Evolutionary conservation across 2,888 invertebrate genomes (phyloP).

Genomic region (Xylophagus ater): DNA sequence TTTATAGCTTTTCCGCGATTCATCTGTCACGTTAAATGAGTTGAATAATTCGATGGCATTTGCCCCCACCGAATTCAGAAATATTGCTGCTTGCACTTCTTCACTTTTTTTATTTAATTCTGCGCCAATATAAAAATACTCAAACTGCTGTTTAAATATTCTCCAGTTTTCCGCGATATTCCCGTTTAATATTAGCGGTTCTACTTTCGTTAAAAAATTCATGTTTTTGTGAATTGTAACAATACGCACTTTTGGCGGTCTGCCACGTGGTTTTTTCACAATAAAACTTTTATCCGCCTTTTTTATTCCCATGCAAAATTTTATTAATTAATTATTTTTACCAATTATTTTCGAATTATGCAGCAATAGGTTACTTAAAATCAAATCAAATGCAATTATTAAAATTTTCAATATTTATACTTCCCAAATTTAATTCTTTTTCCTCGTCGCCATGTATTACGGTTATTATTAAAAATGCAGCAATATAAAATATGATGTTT

Average conservation of each 20-base stretch:
- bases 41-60: conserved; percentile 19
- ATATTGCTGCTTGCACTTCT: conserved; percentile 18
- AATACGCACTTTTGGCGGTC: background rate
- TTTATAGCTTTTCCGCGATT: conserved; percentile 9
- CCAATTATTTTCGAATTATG: too few relatives aligned
- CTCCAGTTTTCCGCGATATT: conserved; percentile 17
- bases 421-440: too few relatives aligned
- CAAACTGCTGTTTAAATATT: conserved; percentile 17
- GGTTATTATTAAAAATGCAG: too few relatives aligned
- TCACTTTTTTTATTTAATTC: conserved; percentile 15
- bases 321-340: too few relatives aligned
- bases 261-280: background rate
- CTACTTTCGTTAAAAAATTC: background rate
- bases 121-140: conserved; percentile 10
- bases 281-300: too few relatives aligned
- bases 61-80: conserved; percentile 19
- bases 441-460: too few relatives aligned
- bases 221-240: background rate
- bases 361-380: too few relatives aligned
- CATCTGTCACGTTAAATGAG: conserved; percentile 16
- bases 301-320: too few relatives aligned
- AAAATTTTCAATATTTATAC: too few relatives aligned
- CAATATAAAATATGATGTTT: too few relatives aligned
- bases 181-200: background rate
- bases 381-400: too few relatives aligned